Evolutionary conservation across 2,113 vertebrate genomes (phyloP).

Genomic region (Neofelis nebulosa): DNA sequence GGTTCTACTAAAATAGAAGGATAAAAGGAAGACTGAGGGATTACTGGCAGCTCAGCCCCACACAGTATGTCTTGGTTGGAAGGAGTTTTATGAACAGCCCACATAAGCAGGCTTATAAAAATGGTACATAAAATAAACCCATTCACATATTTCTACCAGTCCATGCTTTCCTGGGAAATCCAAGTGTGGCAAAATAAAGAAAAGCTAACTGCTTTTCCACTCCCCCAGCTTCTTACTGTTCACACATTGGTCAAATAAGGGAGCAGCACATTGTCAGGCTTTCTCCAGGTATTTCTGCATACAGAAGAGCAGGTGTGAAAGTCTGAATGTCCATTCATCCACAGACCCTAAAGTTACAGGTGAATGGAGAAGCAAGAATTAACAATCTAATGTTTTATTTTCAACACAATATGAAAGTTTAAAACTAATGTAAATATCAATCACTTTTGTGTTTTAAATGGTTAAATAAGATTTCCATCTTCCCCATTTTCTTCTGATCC

Average conservation of each 20-base stretch:
- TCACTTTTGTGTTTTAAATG: neutral
- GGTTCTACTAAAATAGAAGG: neutral
- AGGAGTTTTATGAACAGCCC: constrained; percentile 22
- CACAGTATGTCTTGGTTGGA: neutral
- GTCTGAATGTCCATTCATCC: neutral
- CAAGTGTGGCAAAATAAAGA: neutral
- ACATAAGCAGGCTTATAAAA: neutral
- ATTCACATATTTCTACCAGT: neutral
- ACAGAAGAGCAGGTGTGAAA: neutral
- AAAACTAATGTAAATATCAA: neutral
- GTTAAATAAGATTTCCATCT: neutral
- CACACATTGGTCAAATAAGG: neutral
- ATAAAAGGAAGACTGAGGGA: neutral
- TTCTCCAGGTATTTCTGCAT: too few species aligned
- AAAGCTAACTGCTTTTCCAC: neutral
- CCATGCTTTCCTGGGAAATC: constrained; percentile 16
- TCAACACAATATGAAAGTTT: neutral
- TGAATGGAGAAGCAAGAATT: neutral
- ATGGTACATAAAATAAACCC: constrained; percentile 17
- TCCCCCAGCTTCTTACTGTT: neutral
- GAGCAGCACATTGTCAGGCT: neutral
- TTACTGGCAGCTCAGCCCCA: neutral
- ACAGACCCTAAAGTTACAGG: neutral
- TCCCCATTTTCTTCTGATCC: neutral
- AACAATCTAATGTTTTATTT: neutral